A percentile compares a stretch with the other conserved stretches of the same genome.
phyloP scores from a whole-genome alignment of 2,113 vertebrate species.

The Paracanthobrama guichenoti region DNA sequence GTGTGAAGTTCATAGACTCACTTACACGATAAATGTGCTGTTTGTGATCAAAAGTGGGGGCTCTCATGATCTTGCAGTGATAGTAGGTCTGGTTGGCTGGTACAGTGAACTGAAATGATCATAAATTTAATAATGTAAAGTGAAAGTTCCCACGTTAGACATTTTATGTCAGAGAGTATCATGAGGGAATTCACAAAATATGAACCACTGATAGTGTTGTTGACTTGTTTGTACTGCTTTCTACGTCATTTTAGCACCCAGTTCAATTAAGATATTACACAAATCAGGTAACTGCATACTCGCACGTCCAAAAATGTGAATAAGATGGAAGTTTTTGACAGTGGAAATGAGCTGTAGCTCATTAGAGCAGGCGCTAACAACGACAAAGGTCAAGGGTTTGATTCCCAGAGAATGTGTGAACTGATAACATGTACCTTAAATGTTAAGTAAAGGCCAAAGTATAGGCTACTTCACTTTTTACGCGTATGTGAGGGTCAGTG shows the following conservation, averaged over 20 bases:
- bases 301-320: too few species aligned
- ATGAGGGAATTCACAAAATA: not conserved
- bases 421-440: too few species aligned
- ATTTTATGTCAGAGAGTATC: not conserved
- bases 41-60: conserved; percentile 71
- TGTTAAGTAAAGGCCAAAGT: too few species aligned
- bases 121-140: not conserved
- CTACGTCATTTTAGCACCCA: not conserved
- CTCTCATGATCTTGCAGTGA: conserved; percentile 76
- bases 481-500: too few species aligned
- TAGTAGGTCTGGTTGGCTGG: conserved; percentile 76
- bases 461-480: too few species aligned
- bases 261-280: not conserved
- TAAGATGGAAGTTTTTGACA: not conserved
- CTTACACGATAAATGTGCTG: conserved; percentile 79
- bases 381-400: not conserved
- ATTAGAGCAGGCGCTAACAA: not conserved
- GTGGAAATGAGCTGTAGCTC: not conserved
- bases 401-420: too few species aligned
- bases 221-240: not conserved
- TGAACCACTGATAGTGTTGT: not conserved
- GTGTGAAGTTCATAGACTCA: conserved; percentile 37
- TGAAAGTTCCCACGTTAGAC: not conserved
- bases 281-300: too few species aligned
- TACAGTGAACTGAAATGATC: conserved; percentile 71